Conservation (phyloP, 1,140 invertebrate species). For the Teleogryllus occipitalis region DNA sequence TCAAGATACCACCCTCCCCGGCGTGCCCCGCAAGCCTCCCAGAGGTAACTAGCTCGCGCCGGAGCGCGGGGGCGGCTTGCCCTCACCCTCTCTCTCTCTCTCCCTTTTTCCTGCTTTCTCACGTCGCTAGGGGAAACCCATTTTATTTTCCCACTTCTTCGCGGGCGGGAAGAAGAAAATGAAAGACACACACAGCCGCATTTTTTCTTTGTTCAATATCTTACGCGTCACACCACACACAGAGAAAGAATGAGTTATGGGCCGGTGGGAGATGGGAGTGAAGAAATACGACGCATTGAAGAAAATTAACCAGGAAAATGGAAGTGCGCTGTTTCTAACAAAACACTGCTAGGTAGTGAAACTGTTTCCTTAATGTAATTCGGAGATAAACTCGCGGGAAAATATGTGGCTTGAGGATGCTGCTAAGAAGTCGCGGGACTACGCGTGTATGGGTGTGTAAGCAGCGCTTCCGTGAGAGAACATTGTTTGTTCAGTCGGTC, state of each 20-base stretch:
- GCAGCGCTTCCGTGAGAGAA: no score
- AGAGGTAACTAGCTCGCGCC: not conserved
- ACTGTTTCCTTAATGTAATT: constrained; percentile 2
- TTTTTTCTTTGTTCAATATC: constrained; percentile 6
- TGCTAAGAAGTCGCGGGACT: no score
- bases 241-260: not conserved
- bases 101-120: not conserved
- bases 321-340: not conserved
- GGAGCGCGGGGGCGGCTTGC: no score
- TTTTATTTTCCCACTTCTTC: constrained; percentile 5
- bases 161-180: not conserved
- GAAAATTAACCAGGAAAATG: constrained; percentile 1
- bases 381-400: not conserved
- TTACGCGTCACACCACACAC: not conserved
- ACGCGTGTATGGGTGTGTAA: no score
- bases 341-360: not conserved
- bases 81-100: not conserved
- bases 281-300: not conserved
- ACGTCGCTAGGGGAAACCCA: not conserved
- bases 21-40: not conserved
- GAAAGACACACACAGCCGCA: not conserved
- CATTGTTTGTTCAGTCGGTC: no score
- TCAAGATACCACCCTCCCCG: constrained; percentile 5
- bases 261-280: not conserved
- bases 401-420: not conserved